Evolutionary conservation across 2,888 invertebrate species (phyloP), one percentile per base, ranked within the genome.

Genomic region (Spialia ferax): DNA sequence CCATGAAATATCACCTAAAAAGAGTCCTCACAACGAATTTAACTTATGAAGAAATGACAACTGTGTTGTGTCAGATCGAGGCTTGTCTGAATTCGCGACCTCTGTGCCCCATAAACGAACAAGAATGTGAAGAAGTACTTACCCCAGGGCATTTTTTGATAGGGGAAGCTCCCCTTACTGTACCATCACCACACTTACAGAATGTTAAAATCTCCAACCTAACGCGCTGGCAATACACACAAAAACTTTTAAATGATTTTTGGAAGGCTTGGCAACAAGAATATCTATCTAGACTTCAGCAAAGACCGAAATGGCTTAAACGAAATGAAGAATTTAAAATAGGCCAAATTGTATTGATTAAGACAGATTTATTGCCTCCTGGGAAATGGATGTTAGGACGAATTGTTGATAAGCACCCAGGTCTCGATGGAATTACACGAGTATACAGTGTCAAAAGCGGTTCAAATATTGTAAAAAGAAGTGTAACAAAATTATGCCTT

Each of bases 241-340:
- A 72, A 20, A 66, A 68, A 29, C 15, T 74, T 1, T 8, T 71
- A 1, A 2, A 23, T 15, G 66, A 70, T 13, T 73, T 73, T n/a
- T 73, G 72, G 73, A 10, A 32, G 20, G 20, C 59, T 20, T 73
- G 73, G 73, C 69, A 69, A 29, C n/a, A 59, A 10, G 71, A 73
- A 23, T 73, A 73, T 55, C 29, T 71, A 29, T 55, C 69, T 0
- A 60, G 68, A 29, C 42, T 74, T 0, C 71, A 72, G 22, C 69
- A 69, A 23, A 15, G 71, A n/a, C 69, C 68, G 22, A 74, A 74
- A 57, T 72, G 74, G 71, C 32, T 64, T 0, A 70, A 72, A 60
- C 48, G 42, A 20, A 23, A 38, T 10, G 48, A 66, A n/a, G 70
- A 74, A 20, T 69, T 71, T 57, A 22, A 70, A 13, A 66, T 69